Percentiles rank a stretch among this genome's conserved stretches.
phyloP scores from a whole-genome alignment of 2,797 vertebrate species.

The Acipenser ruthenus region DNA sequence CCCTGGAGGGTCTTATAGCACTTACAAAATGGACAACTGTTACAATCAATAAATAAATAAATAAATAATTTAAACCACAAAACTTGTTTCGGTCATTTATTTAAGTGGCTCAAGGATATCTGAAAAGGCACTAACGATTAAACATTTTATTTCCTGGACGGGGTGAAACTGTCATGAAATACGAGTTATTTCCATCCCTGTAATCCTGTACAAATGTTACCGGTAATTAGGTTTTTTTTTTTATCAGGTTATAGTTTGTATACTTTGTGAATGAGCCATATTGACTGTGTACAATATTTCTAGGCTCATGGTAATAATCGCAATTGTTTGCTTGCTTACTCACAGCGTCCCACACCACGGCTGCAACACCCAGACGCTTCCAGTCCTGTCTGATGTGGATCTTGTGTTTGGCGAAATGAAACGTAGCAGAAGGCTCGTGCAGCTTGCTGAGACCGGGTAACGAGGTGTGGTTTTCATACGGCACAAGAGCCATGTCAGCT shows the following conservation, averaged over 20 bases:
- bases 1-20: not conserved
- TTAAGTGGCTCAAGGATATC: too few species aligned
- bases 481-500: constrained; percentile 59
- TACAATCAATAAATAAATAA: too few species aligned
- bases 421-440: constrained; percentile 65
- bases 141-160: not conserved
- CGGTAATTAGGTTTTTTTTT: too few species aligned
- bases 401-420: constrained; percentile 65
- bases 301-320: not conserved
- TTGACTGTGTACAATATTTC: not conserved
- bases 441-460: constrained; percentile 65
- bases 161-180: too few species aligned
- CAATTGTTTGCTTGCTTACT: constrained; percentile 28
- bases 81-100: too few species aligned
- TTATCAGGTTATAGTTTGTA: too few species aligned
- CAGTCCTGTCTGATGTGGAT: constrained; percentile 80
- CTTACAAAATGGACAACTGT: too few species aligned
- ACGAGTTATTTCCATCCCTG: too few species aligned
- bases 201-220: too few species aligned
- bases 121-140: not conserved
- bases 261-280: too few species aligned
- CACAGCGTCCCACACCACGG: constrained; percentile 93
- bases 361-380: constrained; percentile 79
- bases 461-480: constrained; percentile 42
- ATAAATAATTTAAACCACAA: too few species aligned